phyloP scores from a whole-genome alignment of 2,888 invertebrate genomes.

The Halictus ligatus region DNA sequence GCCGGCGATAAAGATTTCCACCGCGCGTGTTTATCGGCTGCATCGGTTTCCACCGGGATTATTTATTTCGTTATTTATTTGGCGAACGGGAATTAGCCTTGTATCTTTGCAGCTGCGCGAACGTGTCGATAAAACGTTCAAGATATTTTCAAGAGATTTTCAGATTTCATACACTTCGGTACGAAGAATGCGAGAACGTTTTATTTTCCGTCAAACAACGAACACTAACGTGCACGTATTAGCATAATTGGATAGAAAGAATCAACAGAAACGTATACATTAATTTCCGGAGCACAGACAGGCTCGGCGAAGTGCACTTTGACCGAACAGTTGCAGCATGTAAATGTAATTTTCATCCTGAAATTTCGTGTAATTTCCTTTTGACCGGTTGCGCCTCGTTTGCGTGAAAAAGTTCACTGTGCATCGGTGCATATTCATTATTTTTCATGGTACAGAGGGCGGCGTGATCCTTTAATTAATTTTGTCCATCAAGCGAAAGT shows the following conservation, averaged over 20 bases:
- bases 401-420: neutral
- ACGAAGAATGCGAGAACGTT: too few relatives aligned
- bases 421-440: neutral
- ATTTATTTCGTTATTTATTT: neutral
- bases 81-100: neutral
- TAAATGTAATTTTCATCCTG: neutral
- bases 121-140: too few relatives aligned
- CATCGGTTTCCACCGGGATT: neutral
- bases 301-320: neutral
- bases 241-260: neutral
- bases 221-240: too few relatives aligned
- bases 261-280: neutral
- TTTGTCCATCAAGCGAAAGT: neutral
- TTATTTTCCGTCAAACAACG: too few relatives aligned
- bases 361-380: neutral
- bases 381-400: neutral
- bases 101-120: too few relatives aligned
- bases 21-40: neutral
- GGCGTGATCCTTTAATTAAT: neutral
- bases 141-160: too few relatives aligned
- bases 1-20: conserved; percentile 16
- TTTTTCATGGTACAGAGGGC: neutral
- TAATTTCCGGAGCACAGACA: neutral
- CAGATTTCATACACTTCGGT: too few relatives aligned
- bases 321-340: neutral